A percentile compares a stretch with the other conserved stretches of the same genome.
These are phyloP conservation scores for Catagonus wagneri DNA, from an alignment of 2,113 vertebrate genomes.

Conservation along the genomic window DNA sequence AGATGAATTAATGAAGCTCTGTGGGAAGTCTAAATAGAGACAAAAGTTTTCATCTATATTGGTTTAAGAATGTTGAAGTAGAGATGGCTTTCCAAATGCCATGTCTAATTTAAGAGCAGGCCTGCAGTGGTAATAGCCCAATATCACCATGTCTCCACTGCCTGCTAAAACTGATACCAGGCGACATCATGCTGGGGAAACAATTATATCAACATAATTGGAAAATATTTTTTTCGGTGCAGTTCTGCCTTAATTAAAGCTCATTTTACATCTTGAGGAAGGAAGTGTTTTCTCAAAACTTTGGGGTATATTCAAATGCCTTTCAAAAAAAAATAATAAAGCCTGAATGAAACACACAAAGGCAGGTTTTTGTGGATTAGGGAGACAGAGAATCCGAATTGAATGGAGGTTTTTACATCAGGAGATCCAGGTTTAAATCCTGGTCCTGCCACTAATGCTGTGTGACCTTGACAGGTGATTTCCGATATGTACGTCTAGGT, in stretches of 20 bases:
- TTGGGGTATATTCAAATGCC: slow-evolving; percentile 51
- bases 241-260: slow-evolving; percentile 77
- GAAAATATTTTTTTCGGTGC: slow-evolving; percentile 67
- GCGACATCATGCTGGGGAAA: slow-evolving; percentile 58
- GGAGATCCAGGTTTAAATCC: neutral
- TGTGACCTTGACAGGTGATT: neutral
- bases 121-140: slow-evolving; percentile 63
- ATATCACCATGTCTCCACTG: slow-evolving; percentile 55
- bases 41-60: slow-evolving; percentile 84
- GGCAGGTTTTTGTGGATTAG: neutral
- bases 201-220: slow-evolving; percentile 73
- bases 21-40: slow-evolving; percentile 81
- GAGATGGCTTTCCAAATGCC: slow-evolving; percentile 78
- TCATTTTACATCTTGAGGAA: slow-evolving; percentile 73
- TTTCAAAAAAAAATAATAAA: slow-evolving; percentile 49
- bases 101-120: slow-evolving; percentile 78
- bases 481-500: neutral
- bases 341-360: slow-evolving; percentile 14
- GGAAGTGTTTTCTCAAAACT: slow-evolving; percentile 51
- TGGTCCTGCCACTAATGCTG: neutral
- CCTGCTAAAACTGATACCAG: slow-evolving; percentile 60
- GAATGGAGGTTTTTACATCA: neutral
- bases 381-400: neutral
- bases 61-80: slow-evolving; percentile 80
- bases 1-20: slow-evolving; percentile 81